Evolutionary conservation across 1,140 invertebrate species (phyloP).

Genomic region (Drosophila sechellia): DNA sequence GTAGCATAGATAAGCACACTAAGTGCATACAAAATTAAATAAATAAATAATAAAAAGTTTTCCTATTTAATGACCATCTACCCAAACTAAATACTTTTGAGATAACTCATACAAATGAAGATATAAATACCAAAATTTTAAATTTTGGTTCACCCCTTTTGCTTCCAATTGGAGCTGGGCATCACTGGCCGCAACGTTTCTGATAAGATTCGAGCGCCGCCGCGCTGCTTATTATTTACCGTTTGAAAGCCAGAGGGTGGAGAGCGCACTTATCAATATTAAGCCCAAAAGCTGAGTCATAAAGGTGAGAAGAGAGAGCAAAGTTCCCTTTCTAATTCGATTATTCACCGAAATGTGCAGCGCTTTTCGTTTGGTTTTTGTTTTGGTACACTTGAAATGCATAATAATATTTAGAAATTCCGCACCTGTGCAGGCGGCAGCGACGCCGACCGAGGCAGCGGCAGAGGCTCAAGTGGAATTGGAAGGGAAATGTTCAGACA

Average conservation of each 20-base stretch:
- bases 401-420: constrained; percentile 1
- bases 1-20: constrained; percentile 62
- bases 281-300: constrained; percentile 56
- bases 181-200: constrained; percentile 13
- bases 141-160: not conserved
- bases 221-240: constrained; percentile 41
- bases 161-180: constrained; percentile 16
- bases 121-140: not conserved
- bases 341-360: constrained; percentile 62
- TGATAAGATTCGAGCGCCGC: constrained; percentile 32
- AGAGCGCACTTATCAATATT: constrained; percentile 29
- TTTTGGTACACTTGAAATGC: constrained; percentile 14
- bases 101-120: not conserved
- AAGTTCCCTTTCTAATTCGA: constrained; percentile 43
- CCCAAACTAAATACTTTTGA: too few species aligned
- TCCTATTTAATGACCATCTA: not conserved
- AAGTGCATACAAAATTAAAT: constrained; percentile 16
- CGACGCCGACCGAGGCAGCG: constrained; percentile 12
- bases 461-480: constrained; percentile 59
- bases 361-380: constrained; percentile 30
- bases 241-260: constrained; percentile 13
- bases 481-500: constrained; percentile 6
- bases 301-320: constrained; percentile 38
- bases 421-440: constrained; percentile 37
- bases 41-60: not conserved